Base-by-base conservation (phyloP, 1,140 invertebrate species). In the Physella acuta region DNA sequence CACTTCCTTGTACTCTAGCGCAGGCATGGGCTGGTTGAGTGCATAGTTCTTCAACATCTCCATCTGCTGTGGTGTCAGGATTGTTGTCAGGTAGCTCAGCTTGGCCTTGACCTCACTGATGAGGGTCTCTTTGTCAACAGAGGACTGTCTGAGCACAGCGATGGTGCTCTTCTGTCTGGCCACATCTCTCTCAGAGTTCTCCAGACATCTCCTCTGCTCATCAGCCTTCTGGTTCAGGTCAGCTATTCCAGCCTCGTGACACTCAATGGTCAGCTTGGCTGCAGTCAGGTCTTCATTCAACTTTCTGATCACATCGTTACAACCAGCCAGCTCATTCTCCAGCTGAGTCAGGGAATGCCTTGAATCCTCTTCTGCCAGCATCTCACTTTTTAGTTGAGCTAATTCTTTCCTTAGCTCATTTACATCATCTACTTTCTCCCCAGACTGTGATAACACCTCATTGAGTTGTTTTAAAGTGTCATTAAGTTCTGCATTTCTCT, bases 211-310 rank as follows among this genome's bases (percentile, higher is more conserved):
- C 26, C 63, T 34, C 33, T 75, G 71, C 3, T 71, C 71, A 34
- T 70, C 70, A 64, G 36, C 63, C 59, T 76, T 80, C 30, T 75
- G 58, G 71, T 76, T 76, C 14, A 80, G 56, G 16, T 76, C 66
- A 55, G 64, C 53, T 20, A 80, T 76, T 24, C 73, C 75, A 11
- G 66, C 55, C 62, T 76, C 70, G 28, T 77, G 75, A 26, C 76
- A 73, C 26, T n/a, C 28, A 8, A 79, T 51, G 0, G 39, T 56
- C n/a, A 70, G 30, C 30, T 70, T 24, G 17, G 70, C 37, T 31
- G 49, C 8, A 30, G 58, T 55, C 49, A 78, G 63, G 4, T 74
- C 62, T 31, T 67, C 52, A 36, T 77, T 55, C 33, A 78, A 51
- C 30, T 58, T 44, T 36, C n/a, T n/a, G 11, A 81, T 72, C 44